These are phyloP conservation scores for Gandaritis pyraliata DNA, from an alignment of 2,888 invertebrate genomes.

Conservation along the genomic window DNA sequence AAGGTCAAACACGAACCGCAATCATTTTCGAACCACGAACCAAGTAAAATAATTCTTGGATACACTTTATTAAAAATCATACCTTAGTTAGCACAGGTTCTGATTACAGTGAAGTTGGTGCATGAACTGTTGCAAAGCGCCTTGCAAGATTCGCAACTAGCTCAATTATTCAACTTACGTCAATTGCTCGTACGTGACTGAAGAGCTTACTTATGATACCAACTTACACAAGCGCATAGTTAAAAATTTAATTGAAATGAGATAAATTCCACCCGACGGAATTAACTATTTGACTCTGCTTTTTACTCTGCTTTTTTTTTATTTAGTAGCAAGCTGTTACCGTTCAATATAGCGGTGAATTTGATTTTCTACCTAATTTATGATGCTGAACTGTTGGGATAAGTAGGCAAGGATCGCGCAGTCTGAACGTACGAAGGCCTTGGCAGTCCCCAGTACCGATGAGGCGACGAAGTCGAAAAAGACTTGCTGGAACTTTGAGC, in stretches of 20 bases:
- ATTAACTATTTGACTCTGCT: constrained; percentile 29
- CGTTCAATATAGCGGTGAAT: background rate
- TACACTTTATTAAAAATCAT: too few species aligned
- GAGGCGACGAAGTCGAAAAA: too few species aligned
- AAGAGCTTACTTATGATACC: constrained; percentile 13
- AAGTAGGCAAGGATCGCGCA: too few species aligned
- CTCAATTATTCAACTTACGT: constrained; percentile 12
- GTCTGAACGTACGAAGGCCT: too few species aligned
- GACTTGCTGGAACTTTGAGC: too few species aligned
- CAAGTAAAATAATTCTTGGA: too few species aligned
- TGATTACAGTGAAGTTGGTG: background rate
- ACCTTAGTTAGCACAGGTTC: too few species aligned
- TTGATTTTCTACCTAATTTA: too few species aligned
- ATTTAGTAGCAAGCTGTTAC: background rate
- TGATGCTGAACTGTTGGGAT: too few species aligned
- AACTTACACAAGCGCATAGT: constrained; percentile 6
- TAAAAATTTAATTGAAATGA: constrained; percentile 17
- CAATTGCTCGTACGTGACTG: constrained; percentile 7
- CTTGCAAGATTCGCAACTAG: background rate
- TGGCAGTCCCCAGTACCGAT: too few species aligned
- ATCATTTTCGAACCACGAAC: constrained; percentile 4
- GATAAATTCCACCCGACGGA: constrained; percentile 18
- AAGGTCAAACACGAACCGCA: constrained; percentile 18
- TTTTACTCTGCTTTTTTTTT: constrained; percentile 8
- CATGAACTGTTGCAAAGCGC: background rate